These are phyloP conservation scores for Leptonema lineaticorne DNA, from an alignment of 1,140 invertebrate species.

Conservation along the genomic window DNA sequence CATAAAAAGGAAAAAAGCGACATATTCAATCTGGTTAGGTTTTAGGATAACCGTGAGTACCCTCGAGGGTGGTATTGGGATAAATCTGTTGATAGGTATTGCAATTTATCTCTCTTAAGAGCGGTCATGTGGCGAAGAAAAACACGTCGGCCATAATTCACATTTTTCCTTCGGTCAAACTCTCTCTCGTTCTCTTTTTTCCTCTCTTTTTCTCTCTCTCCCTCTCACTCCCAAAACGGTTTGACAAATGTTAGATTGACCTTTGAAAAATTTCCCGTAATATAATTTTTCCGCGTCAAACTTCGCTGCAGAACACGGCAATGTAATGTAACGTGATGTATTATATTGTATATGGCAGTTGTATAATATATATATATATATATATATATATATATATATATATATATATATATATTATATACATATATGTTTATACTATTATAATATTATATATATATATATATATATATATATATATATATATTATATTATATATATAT, in stretches of 20 bases:
- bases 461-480: neutral
- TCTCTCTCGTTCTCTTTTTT: no score
- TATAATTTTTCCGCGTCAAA: no score
- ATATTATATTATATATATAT: neutral
- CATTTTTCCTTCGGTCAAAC: neutral
- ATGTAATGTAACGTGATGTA: no score
- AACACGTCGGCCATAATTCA: conserved; percentile 7
- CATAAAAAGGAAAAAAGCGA: no score
- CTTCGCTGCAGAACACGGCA: no score
- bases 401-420: neutral
- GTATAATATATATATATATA: no score
- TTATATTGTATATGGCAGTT: no score
- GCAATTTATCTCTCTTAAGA: conserved; percentile 15
- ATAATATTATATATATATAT: neutral
- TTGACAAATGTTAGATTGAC: neutral
- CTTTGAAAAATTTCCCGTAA: conserved; percentile 15
- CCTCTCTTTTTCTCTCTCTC: no score
- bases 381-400: neutral
- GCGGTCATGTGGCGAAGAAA: conserved; percentile 5
- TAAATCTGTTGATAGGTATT: conserved; percentile 19
- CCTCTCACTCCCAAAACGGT: no score
- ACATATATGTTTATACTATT: neutral
- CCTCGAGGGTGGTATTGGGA: neutral
- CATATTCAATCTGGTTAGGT: no score
- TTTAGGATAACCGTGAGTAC: no score